Evolutionary conservation across 2,797 vertebrate species (phyloP).

Genomic region (Malacoctenus gilli): DNA sequence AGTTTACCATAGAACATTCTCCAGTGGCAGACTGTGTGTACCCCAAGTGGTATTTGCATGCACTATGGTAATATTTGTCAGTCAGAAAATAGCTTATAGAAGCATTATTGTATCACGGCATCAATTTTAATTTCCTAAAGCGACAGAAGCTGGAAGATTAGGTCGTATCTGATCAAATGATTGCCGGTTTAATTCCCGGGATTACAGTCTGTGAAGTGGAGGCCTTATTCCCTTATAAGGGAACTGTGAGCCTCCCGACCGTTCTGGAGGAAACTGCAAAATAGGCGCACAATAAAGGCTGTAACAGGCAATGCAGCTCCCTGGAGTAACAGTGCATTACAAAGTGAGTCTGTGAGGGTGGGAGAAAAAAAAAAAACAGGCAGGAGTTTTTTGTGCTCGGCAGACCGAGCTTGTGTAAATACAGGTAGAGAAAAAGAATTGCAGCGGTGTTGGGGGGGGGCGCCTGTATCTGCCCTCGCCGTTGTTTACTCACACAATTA

Average conservation of each 20-base stretch:
- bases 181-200: constrained; percentile 36
- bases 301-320: constrained; percentile 29
- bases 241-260: constrained; percentile 42
- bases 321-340: constrained; percentile 32
- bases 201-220: constrained; percentile 34
- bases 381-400: constrained; percentile 31
- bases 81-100: constrained; percentile 32
- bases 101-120: constrained; percentile 37
- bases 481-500: constrained; percentile 54
- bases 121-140: constrained; percentile 49
- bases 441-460: neutral
- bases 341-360: constrained; percentile 22
- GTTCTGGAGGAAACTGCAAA: constrained; percentile 40
- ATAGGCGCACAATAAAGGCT: constrained; percentile 19
- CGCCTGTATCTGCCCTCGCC: constrained; percentile 31
- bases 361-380: neutral
- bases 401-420: constrained; percentile 30
- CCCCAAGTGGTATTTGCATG: constrained; percentile 43
- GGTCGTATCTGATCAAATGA: constrained; percentile 44
- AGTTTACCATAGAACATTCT: constrained; percentile 49
- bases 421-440: constrained; percentile 18
- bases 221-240: constrained; percentile 16
- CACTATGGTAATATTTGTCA: constrained; percentile 40
- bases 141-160: constrained; percentile 44
- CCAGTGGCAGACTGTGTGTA: constrained; percentile 28